A percentile compares a stretch with the other conserved stretches of the same genome.
phyloP scores from a whole-genome alignment of 1,140 invertebrate genomes.

The Drosophila sechellia region DNA sequence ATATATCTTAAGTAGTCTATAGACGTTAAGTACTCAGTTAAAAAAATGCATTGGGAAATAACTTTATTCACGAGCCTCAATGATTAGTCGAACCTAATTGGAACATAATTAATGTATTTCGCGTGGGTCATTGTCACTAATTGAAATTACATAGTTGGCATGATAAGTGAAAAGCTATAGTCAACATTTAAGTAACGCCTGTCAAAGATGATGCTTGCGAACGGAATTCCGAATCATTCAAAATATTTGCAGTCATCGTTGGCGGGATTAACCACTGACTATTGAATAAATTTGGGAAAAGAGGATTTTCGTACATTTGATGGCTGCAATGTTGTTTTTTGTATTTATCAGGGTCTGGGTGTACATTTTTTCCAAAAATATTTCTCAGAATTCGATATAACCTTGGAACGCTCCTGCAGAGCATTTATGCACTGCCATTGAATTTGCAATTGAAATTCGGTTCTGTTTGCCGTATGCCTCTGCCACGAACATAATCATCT shows the following conservation, averaged over 20 bases:
- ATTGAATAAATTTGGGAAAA: conserved; percentile 33
- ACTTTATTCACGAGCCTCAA: conserved; percentile 2
- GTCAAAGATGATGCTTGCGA: conserved; percentile 13
- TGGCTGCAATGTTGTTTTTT: conserved; percentile 17
- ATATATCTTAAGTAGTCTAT: neutral
- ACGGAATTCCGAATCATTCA: conserved; percentile 33
- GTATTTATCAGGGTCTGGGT: conserved; percentile 5
- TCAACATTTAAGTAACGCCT: conserved; percentile 26
- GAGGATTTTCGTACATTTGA: conserved; percentile 15
- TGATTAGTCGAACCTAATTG: conserved; percentile 42
- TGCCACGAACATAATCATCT: conserved; percentile 28
- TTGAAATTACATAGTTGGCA: conserved; percentile 34
- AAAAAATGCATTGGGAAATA: neutral
- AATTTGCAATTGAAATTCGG: conserved; percentile 18
- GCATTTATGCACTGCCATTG: conserved; percentile 29
- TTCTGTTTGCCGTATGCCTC: conserved; percentile 36
- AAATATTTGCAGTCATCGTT: conserved; percentile 28
- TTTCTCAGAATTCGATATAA: conserved; percentile 21
- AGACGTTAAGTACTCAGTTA: neutral
- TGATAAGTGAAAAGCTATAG: conserved; percentile 31
- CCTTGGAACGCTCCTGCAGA: conserved; percentile 20
- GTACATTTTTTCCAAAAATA: neutral
- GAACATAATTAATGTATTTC: conserved; percentile 32
- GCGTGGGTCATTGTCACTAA: conserved; percentile 44
- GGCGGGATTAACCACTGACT: conserved; percentile 21